A percentile compares a stretch with the other conserved stretches of the same genome.
Conservation (phyloP, 92 coral and sea anemone species). For the Parazoanthus atlanticus region DNA sequence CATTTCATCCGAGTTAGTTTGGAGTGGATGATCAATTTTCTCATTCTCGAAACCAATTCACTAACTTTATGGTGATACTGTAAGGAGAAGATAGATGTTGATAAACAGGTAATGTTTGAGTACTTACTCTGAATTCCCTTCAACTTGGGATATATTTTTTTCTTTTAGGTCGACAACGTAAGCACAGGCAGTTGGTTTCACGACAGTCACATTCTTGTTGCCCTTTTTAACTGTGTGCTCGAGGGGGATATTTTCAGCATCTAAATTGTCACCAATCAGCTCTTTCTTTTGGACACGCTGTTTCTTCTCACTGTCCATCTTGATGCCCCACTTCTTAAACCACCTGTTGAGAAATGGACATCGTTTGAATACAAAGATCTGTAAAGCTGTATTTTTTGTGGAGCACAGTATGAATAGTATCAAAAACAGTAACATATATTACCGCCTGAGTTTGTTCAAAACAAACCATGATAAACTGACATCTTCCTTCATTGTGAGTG, state of each 20-base stretch:
- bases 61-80: too few species aligned
- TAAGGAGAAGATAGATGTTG: too few species aligned
- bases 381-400: too few species aligned
- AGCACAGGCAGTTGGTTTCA: conserved; percentile 33
- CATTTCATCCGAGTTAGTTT: too few species aligned
- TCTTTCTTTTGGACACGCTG: conserved; percentile 22
- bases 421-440: background rate
- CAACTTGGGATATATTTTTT: background rate
- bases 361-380: background rate
- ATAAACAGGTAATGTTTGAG: background rate
- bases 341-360: background rate
- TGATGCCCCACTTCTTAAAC: conserved; percentile 14
- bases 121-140: background rate
- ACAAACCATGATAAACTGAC: background rate
- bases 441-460: background rate
- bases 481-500: background rate
- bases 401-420: background rate
- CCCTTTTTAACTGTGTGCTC: background rate
- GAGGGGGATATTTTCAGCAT: conserved; percentile 1
- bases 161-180: conserved; percentile 22
- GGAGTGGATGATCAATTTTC: too few species aligned
- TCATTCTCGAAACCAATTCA: too few species aligned
- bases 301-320: background rate
- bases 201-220: conserved; percentile 10
- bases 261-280: conserved; percentile 17